A percentile compares a stretch with the other conserved stretches of the same genome.
Conservation (phyloP, 2,113 vertebrate genomes). For the Abramis brama region DNA sequence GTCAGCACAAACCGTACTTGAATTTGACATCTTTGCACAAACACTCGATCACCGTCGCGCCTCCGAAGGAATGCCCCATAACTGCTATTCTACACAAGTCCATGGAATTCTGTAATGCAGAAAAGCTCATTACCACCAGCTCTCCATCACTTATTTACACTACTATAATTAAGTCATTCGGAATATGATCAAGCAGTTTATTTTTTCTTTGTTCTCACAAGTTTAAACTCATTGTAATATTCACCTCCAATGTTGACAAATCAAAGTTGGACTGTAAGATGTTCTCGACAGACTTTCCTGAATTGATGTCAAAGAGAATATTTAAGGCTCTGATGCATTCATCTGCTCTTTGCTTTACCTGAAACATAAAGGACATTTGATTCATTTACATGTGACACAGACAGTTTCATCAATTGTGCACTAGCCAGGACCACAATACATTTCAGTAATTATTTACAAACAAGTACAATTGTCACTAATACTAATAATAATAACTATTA, state of each 20-base stretch:
- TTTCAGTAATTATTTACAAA: background rate
- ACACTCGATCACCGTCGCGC: slow-evolving; percentile 86
- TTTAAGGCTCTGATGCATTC: slow-evolving; percentile 87
- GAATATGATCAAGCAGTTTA: background rate
- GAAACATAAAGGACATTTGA: background rate
- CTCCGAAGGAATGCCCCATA: slow-evolving; percentile 96
- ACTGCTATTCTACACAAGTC: slow-evolving; percentile 83
- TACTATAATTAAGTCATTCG: background rate
- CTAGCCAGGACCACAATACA: background rate
- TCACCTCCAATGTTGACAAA: slow-evolving; percentile 82
- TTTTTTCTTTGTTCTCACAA: background rate
- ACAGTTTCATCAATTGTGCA: background rate
- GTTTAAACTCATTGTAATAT: background rate
- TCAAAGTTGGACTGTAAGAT: slow-evolving; percentile 80
- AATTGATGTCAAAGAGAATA: slow-evolving; percentile 81
- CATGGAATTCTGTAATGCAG: slow-evolving; percentile 80
- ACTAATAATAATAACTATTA: background rate
- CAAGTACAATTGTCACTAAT: background rate
- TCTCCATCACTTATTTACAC: background rate
- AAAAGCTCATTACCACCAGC: background rate
- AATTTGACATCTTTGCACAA: slow-evolving; percentile 90
- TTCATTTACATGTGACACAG: background rate
- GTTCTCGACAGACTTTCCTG: slow-evolving; percentile 78
- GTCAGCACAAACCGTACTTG: slow-evolving; percentile 77
- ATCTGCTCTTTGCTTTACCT: slow-evolving; percentile 87